Percentiles rank a stretch among this genome's conserved stretches.
Evolutionary conservation across 1,140 invertebrate species (phyloP).

Genomic region (Drosophila pallidifrons): DNA sequence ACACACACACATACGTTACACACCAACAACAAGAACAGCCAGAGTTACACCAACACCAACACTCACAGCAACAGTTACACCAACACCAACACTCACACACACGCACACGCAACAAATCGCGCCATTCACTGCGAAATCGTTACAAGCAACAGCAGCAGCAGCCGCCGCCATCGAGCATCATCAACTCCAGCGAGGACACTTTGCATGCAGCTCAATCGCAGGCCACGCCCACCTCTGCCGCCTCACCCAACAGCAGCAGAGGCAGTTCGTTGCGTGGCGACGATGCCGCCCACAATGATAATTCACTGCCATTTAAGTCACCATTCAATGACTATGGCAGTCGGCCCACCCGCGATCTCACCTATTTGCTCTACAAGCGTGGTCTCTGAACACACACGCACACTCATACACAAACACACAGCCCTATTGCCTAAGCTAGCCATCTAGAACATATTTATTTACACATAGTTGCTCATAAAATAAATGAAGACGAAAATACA

Average conservation of each 20-base stretch:
- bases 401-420: background rate
- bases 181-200: constrained; percentile 71
- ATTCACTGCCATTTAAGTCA: constrained; percentile 68
- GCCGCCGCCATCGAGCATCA: constrained; percentile 38
- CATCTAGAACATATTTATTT: constrained; percentile 8
- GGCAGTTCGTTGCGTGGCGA: constrained; percentile 2
- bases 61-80: background rate
- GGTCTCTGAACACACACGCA: constrained; percentile 47
- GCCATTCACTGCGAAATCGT: constrained; percentile 5
- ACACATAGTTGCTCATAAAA: constrained; percentile 9
- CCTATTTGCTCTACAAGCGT: constrained; percentile 65
- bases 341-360: constrained; percentile 63
- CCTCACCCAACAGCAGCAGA: background rate
- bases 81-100: background rate
- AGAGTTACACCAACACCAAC: background rate
- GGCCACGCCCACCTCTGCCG: constrained; percentile 29
- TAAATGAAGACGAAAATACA: constrained; percentile 8
- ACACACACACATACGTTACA: constrained; percentile 34
- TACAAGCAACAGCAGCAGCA: constrained; percentile 12
- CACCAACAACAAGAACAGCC: background rate
- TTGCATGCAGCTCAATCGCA: constrained; percentile 53
- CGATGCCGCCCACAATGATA: constrained; percentile 37
- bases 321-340: constrained; percentile 72
- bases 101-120: constrained; percentile 24
- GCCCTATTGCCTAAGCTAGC: background rate